Base-by-base conservation (phyloP, 2,113 vertebrate genomes). In the Bufo bufo region DNA sequence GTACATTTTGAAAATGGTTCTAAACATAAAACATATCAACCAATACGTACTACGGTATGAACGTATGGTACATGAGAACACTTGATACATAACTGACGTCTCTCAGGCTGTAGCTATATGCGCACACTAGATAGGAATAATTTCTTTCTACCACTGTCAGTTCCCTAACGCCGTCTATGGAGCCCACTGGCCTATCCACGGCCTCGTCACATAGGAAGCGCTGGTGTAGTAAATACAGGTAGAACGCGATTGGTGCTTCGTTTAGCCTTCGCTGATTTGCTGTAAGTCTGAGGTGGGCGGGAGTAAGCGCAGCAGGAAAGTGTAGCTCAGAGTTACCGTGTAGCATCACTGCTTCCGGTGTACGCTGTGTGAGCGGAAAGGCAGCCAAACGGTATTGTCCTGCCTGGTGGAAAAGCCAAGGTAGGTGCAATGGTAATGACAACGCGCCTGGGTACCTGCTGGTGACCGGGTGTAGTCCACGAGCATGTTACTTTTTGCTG, bases 291-390 rank as follows among this genome's bases (percentile, higher is more conserved):
- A 50, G 59, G 80, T 20, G 61, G 80, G 80, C 17, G 80, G 80
- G 0, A 20, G 4, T 59, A 7, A 33, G n/a, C 56, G 54, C 59
- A 50, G 61, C 80, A 82, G 80, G 80, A 50, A 65, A 66, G 80
- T 11, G 78, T 82, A 45, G 63, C 58, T 65, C 80, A 19, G 80
- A 82, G 80, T 66, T 66, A 50, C 19, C 80, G 63, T 82, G 80
- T 47, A 66, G 80, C 80, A 61, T 66, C 80, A n/a, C 80, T 82
- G 54, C 54, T 80, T 80, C 77, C 77, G 77, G 77, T 8, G 52
- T 80, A 59, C 11, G 77, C 77, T 80, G 52, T 58, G 33, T 1
- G 33, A 33, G 52, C n/a, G 33, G 77, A 80, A 23, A 49, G 17
- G 13, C 52, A 43, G 12, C 23, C 8, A 50, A 16, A 17, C 71